phyloP scores from a whole-genome alignment of 2,113 vertebrate genomes.

The Petrocephalus zakoni region DNA sequence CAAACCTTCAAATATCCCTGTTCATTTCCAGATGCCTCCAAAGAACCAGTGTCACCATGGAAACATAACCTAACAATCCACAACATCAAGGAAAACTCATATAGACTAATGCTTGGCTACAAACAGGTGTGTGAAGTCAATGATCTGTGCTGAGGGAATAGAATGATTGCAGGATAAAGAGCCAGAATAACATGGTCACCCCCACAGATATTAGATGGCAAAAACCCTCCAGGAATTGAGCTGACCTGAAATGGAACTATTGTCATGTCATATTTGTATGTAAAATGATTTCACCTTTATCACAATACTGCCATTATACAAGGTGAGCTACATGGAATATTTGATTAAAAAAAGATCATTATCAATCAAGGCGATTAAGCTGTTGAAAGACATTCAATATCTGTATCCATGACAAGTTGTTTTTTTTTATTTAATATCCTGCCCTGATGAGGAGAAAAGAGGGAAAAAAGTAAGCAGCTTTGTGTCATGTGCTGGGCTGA shows the following conservation, averaged over 20 bases:
- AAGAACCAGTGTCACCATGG: background rate
- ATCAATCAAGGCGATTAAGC: background rate
- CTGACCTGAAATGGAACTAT: background rate
- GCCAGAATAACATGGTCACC: background rate
- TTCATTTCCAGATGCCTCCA: background rate
- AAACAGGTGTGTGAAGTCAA: background rate
- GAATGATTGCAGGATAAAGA: background rate
- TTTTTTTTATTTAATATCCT: background rate
- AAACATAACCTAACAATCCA: background rate
- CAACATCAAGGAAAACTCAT: background rate
- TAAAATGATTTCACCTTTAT: background rate
- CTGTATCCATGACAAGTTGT: background rate
- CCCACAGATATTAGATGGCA: background rate
- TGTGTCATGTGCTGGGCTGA: background rate
- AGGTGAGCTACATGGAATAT: background rate
- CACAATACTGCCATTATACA: background rate
- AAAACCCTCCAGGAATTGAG: background rate
- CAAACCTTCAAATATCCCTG: background rate
- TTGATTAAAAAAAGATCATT: background rate
- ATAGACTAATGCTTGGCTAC: background rate
- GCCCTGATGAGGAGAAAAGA: background rate
- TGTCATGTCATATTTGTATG: background rate
- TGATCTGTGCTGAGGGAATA: background rate
- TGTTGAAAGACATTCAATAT: background rate
- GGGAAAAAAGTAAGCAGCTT: background rate